Evolutionary conservation across 1,140 invertebrate genomes (phyloP).

Genomic region (Eriosoma lanigerum): DNA sequence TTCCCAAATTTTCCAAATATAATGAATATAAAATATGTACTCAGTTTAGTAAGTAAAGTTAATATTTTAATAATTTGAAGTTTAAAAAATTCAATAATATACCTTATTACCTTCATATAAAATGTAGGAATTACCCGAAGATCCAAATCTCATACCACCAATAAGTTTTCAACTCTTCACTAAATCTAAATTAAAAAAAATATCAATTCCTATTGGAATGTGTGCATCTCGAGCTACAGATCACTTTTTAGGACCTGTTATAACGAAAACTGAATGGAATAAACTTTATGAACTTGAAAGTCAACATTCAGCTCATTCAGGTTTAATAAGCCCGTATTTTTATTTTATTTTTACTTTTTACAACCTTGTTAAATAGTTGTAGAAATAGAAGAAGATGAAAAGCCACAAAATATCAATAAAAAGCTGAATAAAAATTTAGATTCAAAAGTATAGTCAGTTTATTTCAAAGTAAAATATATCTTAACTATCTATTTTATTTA

Average conservation of each 20-base stretch:
- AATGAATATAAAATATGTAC: background rate
- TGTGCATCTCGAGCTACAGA: background rate
- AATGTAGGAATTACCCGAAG: conserved; percentile 31
- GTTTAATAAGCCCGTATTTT: background rate
- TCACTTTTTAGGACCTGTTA: background rate
- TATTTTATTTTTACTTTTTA: background rate
- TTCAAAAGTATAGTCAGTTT: background rate
- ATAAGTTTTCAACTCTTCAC: conserved; percentile 31
- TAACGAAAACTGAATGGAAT: background rate
- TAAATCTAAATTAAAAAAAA: background rate
- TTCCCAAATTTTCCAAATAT: conserved; percentile 22
- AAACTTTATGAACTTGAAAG: background rate
- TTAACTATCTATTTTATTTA: background rate
- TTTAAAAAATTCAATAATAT: background rate
- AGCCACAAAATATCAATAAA: background rate
- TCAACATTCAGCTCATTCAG: background rate
- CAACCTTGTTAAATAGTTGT: background rate
- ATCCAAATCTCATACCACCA: conserved; percentile 5
- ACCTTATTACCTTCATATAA: no score
- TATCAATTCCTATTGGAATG: background rate
- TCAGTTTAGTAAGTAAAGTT: background rate
- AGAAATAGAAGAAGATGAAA: conserved; percentile 13
- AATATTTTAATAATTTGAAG: background rate
- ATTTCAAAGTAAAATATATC: background rate
- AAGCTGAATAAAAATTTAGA: background rate